Conservation (phyloP, 2,888 invertebrate genomes). For the Caenorhabditis sulstoni region DNA sequence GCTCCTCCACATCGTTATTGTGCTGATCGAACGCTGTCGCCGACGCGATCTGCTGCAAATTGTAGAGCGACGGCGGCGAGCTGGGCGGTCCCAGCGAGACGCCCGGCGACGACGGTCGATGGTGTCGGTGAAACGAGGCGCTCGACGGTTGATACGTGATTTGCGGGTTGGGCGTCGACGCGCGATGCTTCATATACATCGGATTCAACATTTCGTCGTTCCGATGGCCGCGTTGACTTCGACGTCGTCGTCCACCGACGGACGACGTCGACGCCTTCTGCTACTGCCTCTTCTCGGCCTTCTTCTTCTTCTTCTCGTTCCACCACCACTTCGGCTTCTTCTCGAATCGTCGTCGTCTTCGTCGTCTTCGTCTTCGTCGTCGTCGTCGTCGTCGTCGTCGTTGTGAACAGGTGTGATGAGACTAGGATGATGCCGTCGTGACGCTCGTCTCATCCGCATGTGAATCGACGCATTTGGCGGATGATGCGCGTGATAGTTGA, state of each 20-base stretch:
- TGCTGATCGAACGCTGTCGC: conserved; percentile 42
- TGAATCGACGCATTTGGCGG: conserved; percentile 48
- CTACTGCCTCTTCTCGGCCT: conserved; percentile 6
- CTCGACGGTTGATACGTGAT: conserved; percentile 47
- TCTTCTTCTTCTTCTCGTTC: conserved; percentile 46
- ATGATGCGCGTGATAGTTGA: too few relatives aligned
- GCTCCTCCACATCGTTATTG: conserved; percentile 61
- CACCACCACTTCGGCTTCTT: conserved; percentile 42
- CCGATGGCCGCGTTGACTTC: conserved; percentile 34
- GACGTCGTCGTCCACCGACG: conserved; percentile 44
- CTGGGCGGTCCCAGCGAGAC: conserved; percentile 65
- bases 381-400: conserved; percentile 23
- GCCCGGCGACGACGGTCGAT: conserved; percentile 56
- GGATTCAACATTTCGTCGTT: conserved; percentile 63
- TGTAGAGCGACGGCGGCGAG: conserved; percentile 69
- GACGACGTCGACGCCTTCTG: conserved; percentile 36
- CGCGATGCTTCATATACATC: conserved; percentile 67
- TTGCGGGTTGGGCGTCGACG: conserved; percentile 61
- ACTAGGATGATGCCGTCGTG: conserved; percentile 11
- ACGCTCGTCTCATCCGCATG: conserved; percentile 54
- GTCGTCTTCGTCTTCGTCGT: conserved; percentile 14
- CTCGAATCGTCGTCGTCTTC: conserved; percentile 28
- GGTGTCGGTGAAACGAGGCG: conserved; percentile 44
- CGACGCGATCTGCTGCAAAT: conserved; percentile 61
- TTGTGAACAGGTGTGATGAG: conserved; percentile 24